Evolutionary conservation across 2,797 vertebrate genomes (phyloP), one percentile per base, ranked within the genome.

Genomic region (Argya squamiceps): DNA sequence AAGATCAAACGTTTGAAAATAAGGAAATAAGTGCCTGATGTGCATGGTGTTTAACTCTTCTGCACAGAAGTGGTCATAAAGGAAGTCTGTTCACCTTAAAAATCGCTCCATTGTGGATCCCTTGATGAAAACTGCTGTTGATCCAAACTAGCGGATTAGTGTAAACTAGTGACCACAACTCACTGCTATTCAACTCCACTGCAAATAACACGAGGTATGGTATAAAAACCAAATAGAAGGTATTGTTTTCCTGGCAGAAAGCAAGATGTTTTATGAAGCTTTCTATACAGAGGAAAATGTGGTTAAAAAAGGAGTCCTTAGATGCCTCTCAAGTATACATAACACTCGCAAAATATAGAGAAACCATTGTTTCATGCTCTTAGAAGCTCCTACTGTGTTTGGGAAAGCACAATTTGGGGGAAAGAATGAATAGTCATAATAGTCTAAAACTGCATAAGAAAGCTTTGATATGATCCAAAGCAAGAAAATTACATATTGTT

Each of bases 401-500:
- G 50, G 15, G 22, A 75, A 92, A 81, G 86, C 58, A 88, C 15
- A 86, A n/a, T 46, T 78, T 53, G 16, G 3, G 16, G 19, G 15
- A 6, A 22, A 67, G 56, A 80, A 65, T 41, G 44, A 70, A 84
- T 9, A 92, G 60, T 50, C 62, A 46, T 41, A 49, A 79, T 43
- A 74, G 39, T 19, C 39, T 59, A 73, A 91, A 84, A 65, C 67
- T 63, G 41, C 52, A 5, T 46, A 84, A 91, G 70, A 76, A 89
- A 74, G 36, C 32, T 93, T 68, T 80, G 37, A 76, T 63, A 80
- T 52, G 76, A 79, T 46, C 70, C 71, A 91, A 88, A 93, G 63
- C 43, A 91, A 87, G 63, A 92, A 94, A 94, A 92, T 95, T 47
- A 79, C 56, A 30, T 76, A 59, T 62, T 89, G 73, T 92, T 89